Base-by-base conservation (phyloP, 1,140 invertebrate species). In the Bombus sibiricus region DNA sequence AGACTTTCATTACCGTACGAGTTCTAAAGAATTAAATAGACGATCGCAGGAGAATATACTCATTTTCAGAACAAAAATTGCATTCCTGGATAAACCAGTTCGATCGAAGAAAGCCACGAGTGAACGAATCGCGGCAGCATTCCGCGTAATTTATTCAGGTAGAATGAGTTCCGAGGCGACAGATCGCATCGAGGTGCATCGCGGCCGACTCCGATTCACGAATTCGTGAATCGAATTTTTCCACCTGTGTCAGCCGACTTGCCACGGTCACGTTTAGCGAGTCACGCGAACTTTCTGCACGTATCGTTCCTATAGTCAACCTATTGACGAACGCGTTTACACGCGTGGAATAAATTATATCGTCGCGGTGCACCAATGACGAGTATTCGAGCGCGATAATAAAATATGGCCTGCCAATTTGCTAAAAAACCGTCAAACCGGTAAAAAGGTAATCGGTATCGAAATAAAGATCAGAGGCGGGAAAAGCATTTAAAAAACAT, bases 221-320 rank as follows among this genome's bases (percentile, higher is more conserved):
- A 77, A 83, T 83, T 83, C 81, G 73, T 69, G 81, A 57, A 83
- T 77, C 81, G 74, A 39, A 83, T 83, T 83, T 77, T 76, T 76
- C 41, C 73, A 77, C 62, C 74, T 77, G 74, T 69, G 41, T 43
- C 43, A 28, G 59, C 43, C 37, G 73, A 68, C 81, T n/a, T 25
- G 81, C 75, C 81, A 83, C 73, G 81, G 57, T 68, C 81, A 68
- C 81, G 62, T 83, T 39, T 53, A 62, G 62, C 81, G 15, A 83
- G 81, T 83, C 81, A 76, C 81, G 73, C 81, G 81, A 83, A 34
- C 73, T 32, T 18, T 39, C 62, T 34, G 57, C 73, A 22, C 28
- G 8, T 15, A 28, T 41, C 53, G 32, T 6, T 73, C 53, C n/a
- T 28, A 72, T 73, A 66, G 66, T 83, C 81, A n/a, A 57, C 73